Base-by-base conservation (phyloP, 2,888 invertebrate species). In the Athalia rosae region DNA sequence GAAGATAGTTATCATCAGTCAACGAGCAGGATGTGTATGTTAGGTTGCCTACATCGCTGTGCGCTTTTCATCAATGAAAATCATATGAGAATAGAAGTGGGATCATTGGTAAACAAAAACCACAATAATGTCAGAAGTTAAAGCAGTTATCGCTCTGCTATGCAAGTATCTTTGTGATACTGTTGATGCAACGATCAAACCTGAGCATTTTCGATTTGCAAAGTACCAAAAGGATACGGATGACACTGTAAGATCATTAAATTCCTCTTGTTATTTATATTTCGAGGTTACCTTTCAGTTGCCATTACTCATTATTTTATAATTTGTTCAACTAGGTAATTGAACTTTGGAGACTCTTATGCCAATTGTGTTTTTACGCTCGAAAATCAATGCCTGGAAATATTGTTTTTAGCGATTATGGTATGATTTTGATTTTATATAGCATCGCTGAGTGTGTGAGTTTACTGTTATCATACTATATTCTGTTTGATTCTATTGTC, bases 121-220 rank as follows among this genome's bases (percentile, higher is more conserved):
- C 28, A n/a, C 9, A 7, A 81, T 13, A 77, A 89, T 90, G 88
- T 81, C 84, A 11, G 87, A 90, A 15, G 83, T 88, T 76, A 90
- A 88, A 83, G 83, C 82, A 53, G 85, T 85, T 15, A 85, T 90
- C n/a, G 82, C 83, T n/a, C 63, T 86, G 5, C 80, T 91, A 50
- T 90, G 90, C 73, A 87, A 87, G 64, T 85, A 87, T 85, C 82
- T 91, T 53, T 86, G 85, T 79, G 80, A 83, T 47, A 83, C 88
- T 0, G 83, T 85, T 71, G 82, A 84, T 28, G 80, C 85, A 8
- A 50, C 83, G 8, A 80, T 90, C 28, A 88, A 87, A 79, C 86
- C 90, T 0, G 90, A 90, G 79, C 83, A 87, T 79, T 89, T 90
- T 76, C 83, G 88, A 81, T 78, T 85, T 45, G 88, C 89, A 3